These are phyloP conservation scores for Spodoptera frugiperda DNA, from an alignment of 1,140 invertebrate species.

Conservation along the genomic window DNA sequence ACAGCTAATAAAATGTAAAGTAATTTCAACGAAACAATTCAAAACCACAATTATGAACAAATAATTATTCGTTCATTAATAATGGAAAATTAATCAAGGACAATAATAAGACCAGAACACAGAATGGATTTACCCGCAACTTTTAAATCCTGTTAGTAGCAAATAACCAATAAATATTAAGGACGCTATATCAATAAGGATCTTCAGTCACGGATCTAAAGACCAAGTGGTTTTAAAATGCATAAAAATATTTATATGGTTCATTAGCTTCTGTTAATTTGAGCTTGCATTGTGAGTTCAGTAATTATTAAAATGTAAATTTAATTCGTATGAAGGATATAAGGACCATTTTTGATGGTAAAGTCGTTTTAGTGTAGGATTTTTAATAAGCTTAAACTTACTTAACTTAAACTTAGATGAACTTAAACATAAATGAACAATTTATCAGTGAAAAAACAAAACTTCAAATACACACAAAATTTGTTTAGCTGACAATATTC, in stretches of 20 bases:
- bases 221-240: slow-evolving; percentile 14
- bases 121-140: slow-evolving; percentile 14
- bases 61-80: no score
- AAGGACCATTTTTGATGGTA: no score
- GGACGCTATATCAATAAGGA: not conserved
- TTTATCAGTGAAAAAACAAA: no score
- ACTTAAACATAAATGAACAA: no score
- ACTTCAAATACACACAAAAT: no score
- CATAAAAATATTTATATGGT: not conserved
- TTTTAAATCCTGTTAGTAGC: slow-evolving; percentile 18
- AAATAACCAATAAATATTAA: slow-evolving; percentile 11
- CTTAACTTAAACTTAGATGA: no score
- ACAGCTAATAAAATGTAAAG: no score
- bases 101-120: not conserved
- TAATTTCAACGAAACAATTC: no score
- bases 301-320: not conserved
- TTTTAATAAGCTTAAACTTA: no score
- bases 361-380: no score
- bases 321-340: not conserved
- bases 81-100: not conserved
- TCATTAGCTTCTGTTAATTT: not conserved
- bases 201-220: slow-evolving; percentile 28
- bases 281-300: not conserved
- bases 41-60: no score
- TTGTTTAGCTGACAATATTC: no score